Conservation (phyloP, 2,113 vertebrate species). For the Rhabdornis inornatus region DNA sequence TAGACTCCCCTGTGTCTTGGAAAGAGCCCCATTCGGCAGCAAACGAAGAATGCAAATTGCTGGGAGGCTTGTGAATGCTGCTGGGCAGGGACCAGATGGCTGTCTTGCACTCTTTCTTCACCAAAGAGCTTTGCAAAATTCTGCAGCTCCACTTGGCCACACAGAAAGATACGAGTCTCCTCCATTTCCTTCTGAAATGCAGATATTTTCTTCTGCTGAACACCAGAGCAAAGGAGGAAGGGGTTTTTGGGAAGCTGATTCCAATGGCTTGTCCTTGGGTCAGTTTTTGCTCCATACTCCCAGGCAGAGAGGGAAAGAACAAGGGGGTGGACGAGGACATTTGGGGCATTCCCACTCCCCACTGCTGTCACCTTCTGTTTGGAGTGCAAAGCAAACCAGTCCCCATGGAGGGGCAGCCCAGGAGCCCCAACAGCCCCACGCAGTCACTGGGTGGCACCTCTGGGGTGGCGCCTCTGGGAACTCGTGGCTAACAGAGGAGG, state of each 20-base stretch:
- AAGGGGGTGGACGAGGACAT: neutral
- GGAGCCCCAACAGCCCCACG: neutral
- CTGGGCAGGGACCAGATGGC: neutral
- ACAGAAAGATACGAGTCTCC: neutral
- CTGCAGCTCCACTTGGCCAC: neutral
- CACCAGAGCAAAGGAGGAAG: neutral
- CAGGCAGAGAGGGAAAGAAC: neutral
- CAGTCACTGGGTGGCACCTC: neutral
- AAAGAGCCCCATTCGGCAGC: neutral
- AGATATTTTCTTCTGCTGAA: neutral
- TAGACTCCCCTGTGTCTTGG: neutral
- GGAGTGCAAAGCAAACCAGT: neutral
- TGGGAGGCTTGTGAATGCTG: neutral
- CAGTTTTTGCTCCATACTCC: neutral
- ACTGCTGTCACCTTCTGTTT: neutral
- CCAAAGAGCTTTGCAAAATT: neutral
- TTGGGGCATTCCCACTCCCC: neutral
- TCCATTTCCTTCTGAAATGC: neutral
- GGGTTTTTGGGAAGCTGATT: neutral
- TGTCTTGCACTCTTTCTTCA: neutral
- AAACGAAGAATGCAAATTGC: neutral
- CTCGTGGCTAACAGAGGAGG: rapidly evolving
- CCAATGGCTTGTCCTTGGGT: neutral
- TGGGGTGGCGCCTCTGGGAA: neutral
- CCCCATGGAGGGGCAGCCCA: rapidly evolving